A percentile compares a stretch with the other conserved stretches of the same genome.
phyloP scores from a whole-genome alignment of 2,113 vertebrate genomes.

The Gadus macrocephalus region DNA sequence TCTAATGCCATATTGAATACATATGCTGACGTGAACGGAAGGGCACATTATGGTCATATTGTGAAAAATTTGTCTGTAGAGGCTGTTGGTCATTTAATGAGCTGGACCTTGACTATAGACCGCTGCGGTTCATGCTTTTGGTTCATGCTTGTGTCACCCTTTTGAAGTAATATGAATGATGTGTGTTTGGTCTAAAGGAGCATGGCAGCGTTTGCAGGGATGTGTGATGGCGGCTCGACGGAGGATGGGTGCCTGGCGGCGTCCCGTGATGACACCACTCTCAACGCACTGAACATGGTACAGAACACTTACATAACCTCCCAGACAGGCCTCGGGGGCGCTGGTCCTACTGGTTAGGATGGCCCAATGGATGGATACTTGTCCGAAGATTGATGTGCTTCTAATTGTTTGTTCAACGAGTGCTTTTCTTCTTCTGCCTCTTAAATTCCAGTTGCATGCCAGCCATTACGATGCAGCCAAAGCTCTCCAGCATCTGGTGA shows the following conservation, averaged over 20 bases:
- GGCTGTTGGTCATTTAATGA: no score
- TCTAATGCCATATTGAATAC: no score
- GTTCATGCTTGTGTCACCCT: no score
- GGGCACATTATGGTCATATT: no score
- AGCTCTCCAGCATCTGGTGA: constrained; percentile 96
- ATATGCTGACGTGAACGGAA: no score
- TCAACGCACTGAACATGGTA: constrained; percentile 97
- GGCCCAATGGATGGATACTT: no score
- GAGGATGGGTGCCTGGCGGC: constrained; percentile 96
- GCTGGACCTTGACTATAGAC: no score
- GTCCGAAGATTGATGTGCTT: neutral
- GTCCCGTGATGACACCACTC: constrained; percentile 94
- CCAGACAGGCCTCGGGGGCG: neutral
- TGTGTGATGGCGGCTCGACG: constrained; percentile 97
- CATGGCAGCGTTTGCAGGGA: constrained; percentile 98
- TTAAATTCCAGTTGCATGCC: constrained; percentile 83
- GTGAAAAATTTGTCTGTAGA: no score
- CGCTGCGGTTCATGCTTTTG: no score
- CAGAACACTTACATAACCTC: constrained; percentile 32
- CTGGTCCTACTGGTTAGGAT: neutral
- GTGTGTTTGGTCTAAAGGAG: constrained; percentile 75
- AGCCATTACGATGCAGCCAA: constrained; percentile 95
- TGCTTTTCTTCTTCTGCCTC: constrained; percentile 23
- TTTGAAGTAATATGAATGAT: no score
- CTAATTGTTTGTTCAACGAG: neutral